A percentile compares a stretch with the other conserved stretches of the same genome.
Conservation (phyloP, 2,797 vertebrate genomes). For the Chelonia mydas region DNA sequence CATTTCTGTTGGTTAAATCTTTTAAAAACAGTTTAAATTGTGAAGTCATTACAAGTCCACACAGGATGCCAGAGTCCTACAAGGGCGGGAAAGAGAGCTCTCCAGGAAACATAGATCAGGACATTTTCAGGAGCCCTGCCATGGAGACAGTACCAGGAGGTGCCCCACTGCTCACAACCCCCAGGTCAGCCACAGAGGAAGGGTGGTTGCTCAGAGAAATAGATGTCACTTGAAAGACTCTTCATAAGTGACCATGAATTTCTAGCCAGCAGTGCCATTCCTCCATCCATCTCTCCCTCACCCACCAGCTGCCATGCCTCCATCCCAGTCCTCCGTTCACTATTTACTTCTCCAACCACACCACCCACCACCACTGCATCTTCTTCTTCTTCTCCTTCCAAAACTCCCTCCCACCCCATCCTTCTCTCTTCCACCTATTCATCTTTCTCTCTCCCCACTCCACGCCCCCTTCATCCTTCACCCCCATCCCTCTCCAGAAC, state of each 20-base stretch:
- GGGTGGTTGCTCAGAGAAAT: neutral
- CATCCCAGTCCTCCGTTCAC: neutral
- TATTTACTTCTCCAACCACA: neutral
- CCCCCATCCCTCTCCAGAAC: neutral
- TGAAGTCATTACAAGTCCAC: neutral
- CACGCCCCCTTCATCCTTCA: neutral
- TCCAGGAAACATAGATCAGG: neutral
- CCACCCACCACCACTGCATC: neutral
- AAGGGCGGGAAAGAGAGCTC: neutral
- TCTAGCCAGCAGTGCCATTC: neutral
- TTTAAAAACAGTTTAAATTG: neutral
- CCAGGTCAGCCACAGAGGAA: neutral
- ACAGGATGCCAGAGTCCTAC: too few relatives aligned
- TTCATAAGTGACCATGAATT: neutral
- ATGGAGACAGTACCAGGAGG: neutral
- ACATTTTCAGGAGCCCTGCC: neutral
- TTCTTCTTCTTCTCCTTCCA: neutral
- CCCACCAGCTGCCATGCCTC: neutral
- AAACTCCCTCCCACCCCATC: neutral
- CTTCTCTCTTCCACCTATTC: too few relatives aligned
- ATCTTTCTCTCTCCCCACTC: accelerated
- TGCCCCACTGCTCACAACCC: neutral
- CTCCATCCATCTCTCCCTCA: neutral
- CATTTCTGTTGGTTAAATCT: neutral
- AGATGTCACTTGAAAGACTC: neutral